Conservation (phyloP, 2,888 invertebrate species). For the Rhodophaea formosa region DNA sequence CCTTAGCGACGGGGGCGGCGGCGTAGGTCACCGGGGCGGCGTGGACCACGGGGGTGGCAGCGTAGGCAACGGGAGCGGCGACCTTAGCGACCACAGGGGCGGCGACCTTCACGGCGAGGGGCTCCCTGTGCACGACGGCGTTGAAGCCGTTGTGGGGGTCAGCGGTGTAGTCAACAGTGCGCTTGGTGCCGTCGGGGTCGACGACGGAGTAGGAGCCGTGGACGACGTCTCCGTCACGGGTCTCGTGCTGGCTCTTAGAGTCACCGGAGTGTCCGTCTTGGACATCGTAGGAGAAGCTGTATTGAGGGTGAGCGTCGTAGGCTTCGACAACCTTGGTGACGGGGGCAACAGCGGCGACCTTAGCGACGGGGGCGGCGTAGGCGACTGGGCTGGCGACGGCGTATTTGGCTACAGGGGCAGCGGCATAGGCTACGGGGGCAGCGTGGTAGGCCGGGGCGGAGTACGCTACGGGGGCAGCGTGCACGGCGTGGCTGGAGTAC, state of each 20-base stretch:
- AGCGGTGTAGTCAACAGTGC: constrained; percentile 76
- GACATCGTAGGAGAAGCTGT: constrained; percentile 73
- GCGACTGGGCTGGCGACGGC: constrained; percentile 40
- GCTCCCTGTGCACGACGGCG: constrained; percentile 72
- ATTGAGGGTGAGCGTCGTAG: constrained; percentile 52
- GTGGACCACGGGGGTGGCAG: constrained; percentile 27
- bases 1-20: constrained; percentile 34
- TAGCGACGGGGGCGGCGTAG: constrained; percentile 38
- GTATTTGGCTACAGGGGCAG: constrained; percentile 41
- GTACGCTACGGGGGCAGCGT: constrained; percentile 18
- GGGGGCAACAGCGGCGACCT: constrained; percentile 37
- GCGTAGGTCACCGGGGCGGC: constrained; percentile 32
- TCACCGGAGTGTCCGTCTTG: constrained; percentile 75
- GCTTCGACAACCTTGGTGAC: constrained; percentile 45
- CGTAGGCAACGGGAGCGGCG: constrained; percentile 34
- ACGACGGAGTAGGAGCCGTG: constrained; percentile 73
- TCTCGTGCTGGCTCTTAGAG: constrained; percentile 71
- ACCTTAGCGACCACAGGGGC: constrained; percentile 36
- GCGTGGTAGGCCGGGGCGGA: constrained; percentile 36
- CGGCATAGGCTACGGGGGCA: constrained; percentile 40
- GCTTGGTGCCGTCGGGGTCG: constrained; percentile 73
- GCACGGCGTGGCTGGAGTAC: constrained; percentile 24
- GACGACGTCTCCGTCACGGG: constrained; percentile 73
- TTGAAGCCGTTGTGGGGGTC: constrained; percentile 76
- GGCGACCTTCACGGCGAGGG: constrained; percentile 53